phyloP scores from a whole-genome alignment of 2,888 invertebrate genomes.

The Mechanitis messenoides region DNA sequence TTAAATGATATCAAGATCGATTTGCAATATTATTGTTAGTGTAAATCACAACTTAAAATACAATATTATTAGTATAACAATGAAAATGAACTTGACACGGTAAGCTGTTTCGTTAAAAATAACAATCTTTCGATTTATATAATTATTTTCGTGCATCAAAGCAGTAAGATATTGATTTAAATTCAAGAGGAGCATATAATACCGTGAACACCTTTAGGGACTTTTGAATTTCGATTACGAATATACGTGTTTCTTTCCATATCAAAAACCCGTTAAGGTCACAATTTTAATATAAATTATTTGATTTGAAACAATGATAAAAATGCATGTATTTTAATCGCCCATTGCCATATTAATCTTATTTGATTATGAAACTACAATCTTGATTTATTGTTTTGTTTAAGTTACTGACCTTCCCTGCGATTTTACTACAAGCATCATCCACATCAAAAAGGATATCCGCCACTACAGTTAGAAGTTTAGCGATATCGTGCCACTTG shows the following conservation, averaged over 20 bases:
- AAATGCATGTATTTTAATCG: neutral
- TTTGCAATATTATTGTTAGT: slow-evolving; percentile 45
- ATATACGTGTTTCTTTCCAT: neutral
- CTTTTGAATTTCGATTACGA: no score
- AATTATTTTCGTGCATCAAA: no score
- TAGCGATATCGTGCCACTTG: slow-evolving; percentile 70
- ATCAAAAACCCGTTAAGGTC: neutral
- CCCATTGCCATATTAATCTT: slow-evolving; percentile 15
- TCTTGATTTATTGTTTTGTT: neutral
- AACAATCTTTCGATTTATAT: no score
- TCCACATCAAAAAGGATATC: slow-evolving; percentile 71
- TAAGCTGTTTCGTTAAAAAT: no score
- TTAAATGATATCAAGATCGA: slow-evolving; percentile 44
- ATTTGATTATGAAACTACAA: neutral
- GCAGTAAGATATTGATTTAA: neutral
- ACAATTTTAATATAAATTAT: neutral
- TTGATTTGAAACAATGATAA: neutral
- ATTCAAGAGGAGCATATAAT: neutral
- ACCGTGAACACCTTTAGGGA: no score
- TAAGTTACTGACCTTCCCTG: slow-evolving; percentile 64
- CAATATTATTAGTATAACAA: slow-evolving; percentile 35
- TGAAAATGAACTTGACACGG: no score
- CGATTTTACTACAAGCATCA: slow-evolving; percentile 58
- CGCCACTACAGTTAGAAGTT: slow-evolving; percentile 61
- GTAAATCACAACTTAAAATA: slow-evolving; percentile 29